Evolutionary conservation across 2,888 invertebrate species (phyloP), one percentile per base, ranked within the genome.

Genomic region (Agrotis clavis): DNA sequence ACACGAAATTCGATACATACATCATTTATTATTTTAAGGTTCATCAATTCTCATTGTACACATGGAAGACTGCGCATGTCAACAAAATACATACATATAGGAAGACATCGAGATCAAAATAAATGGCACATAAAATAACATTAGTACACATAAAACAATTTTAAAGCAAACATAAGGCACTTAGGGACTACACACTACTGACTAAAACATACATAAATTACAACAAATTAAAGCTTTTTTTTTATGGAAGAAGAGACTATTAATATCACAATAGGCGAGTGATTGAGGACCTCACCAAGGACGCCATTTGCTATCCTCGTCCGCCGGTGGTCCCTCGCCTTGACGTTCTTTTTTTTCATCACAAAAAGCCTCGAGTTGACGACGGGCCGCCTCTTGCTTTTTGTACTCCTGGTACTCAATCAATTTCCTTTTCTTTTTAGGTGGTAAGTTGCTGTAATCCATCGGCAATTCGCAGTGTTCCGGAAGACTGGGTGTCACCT

Each of bases 401-500:
- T 95, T 96, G 88, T 93, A 94, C 91, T 96, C 96, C 85, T 96
- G 96, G 92, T 96, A 96, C 92, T 96, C 96, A 87, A 96, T 95
- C 86, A 96, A 88, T 90, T 96, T 96, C 91, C 96, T 95, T 92
- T 96, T 96, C 94, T 96, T 96, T 93, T 96, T 96, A 82, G 96
- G 96, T 84, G 96, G 96, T 87, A 96, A 90, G 90, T 96, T 96
- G 90, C 93, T 96, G 93, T 96, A 96, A 92, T 96, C 95, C 95
- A 94, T 95, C 83, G 95, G 91, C 85, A 88, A 94, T 93, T 95
- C 94, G 93, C 95, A 94, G 63, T 92, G 94, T 93, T 95, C 95
- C 91, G 95, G 94, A 90, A 93, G 87, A 90, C 77, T 91, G 85
- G 88, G 81, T 81, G 86, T 82, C 83, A 88, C 88, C 79, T 93